A percentile compares a stretch with the other conserved stretches of the same genome.
These are phyloP conservation scores for Oscheius sp. DNA, from an alignment of 2,888 invertebrate species.

Conservation along the genomic window DNA sequence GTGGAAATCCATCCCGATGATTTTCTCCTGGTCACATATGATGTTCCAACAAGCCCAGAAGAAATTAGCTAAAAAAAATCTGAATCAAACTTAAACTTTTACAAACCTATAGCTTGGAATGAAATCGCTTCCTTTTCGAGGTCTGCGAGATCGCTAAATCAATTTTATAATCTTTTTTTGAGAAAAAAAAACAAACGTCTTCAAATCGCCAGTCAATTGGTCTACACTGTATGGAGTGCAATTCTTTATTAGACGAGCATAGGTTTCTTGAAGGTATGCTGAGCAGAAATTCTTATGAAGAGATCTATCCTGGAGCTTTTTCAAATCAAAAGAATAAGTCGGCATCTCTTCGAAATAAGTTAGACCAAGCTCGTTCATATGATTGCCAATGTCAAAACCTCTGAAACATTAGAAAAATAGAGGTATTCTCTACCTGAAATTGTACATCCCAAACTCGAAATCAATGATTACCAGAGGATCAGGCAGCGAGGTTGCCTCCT, in stretches of 20 bases:
- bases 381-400: slow-evolving; percentile 58
- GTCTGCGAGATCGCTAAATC: not conserved
- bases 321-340: slow-evolving; percentile 45
- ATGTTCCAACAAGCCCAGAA: slow-evolving; percentile 28
- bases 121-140: not conserved
- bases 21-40: slow-evolving; percentile 24
- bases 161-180: not conserved
- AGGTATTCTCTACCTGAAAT: slow-evolving; percentile 14
- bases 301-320: slow-evolving; percentile 39
- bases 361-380: slow-evolving; percentile 51
- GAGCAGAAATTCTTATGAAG: slow-evolving; percentile 42
- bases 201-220: slow-evolving; percentile 2
- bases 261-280: slow-evolving; percentile 49
- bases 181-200: not conserved
- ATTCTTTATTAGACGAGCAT: slow-evolving; percentile 31
- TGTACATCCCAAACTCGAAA: slow-evolving; percentile 28
- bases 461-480: slow-evolving; percentile 20
- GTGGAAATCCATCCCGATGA: slow-evolving; percentile 26
- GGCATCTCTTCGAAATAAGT: slow-evolving; percentile 46
- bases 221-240: not conserved
- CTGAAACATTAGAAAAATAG: slow-evolving; percentile 31
- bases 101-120: slow-evolving; percentile 25
- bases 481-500: no score
- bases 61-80: slow-evolving; percentile 10
- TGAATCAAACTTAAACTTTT: no score